Evolutionary conservation across 92 coral and sea anemone genomes (phyloP), one percentile per base, ranked within the genome.

Genomic region (Paramuricea clavata): DNA sequence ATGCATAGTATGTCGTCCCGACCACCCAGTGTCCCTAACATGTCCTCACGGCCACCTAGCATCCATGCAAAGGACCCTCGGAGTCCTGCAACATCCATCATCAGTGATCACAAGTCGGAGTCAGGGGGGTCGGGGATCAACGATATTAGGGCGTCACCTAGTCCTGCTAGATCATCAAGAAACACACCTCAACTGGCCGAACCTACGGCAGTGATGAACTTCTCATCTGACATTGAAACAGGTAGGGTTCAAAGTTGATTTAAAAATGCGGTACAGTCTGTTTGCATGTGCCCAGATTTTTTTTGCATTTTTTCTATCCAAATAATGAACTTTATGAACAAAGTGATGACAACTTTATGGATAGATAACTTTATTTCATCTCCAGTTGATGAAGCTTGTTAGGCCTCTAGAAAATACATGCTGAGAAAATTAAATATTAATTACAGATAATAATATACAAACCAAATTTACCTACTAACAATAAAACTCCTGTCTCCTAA

Each of bases 1-100:
- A 89, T 71, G 44, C 92, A 92, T 26, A 85, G 85, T 35, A 84
- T 93, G 16, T 87, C 91, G 8, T 89, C 89, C 1, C 91, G 88
- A n/a, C 89, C 86, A 34, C 71, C 86, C 11, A 87, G 85, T 41
- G 87, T 95, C 9, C 99, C 89, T 42, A 97, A 91, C 49, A 77
- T 92, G 57, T 71, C 90, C 59, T 26, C 92, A 19, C 84, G 91
- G 17, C 76, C 81, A 12, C 74, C 84, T 19, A 90, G 93, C 75
- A 91, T 87, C 23, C 83, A 92, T 25, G 83, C 88, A 30, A 91
- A 90, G 68, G 89, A 77, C 43, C 81, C 93, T 2, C 91, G 92
- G 19, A 68, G 89, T 41, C 83, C 95, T 44, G 91, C 89, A 3
- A 86, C 95, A 12, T 85, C 89, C 11, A 89, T 49, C 65, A 60